Evolutionary conservation across 1,140 invertebrate genomes (phyloP).

Genomic region (Aethina tumida): DNA sequence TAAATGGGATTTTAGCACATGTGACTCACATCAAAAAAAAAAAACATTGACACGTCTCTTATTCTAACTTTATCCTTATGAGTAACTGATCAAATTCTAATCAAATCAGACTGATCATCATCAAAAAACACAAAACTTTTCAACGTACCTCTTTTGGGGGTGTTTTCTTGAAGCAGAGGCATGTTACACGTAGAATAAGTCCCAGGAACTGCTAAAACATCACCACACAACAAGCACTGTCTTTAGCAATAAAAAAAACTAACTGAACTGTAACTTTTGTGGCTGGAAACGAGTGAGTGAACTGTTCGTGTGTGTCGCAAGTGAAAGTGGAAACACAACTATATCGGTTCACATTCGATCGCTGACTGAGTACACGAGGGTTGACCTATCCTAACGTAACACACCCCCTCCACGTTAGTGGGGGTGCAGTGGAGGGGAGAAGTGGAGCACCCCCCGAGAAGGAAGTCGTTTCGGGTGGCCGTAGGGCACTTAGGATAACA

Average conservation of each 20-base stretch:
- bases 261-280: not conserved
- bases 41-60: not conserved
- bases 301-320: not conserved
- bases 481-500: too few relatives aligned
- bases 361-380: slow-evolving; percentile 24
- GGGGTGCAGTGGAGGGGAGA: slow-evolving; percentile 23
- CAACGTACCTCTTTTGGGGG: slow-evolving; percentile 27
- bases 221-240: slow-evolving; percentile 4
- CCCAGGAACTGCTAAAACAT: not conserved
- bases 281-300: not conserved
- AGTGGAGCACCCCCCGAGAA: slow-evolving; percentile 26
- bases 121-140: not conserved
- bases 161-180: slow-evolving; percentile 28
- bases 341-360: slow-evolving; percentile 17
- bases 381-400: slow-evolving; percentile 30
- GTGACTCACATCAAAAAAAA: not conserved
- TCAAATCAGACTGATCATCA: slow-evolving; percentile 4
- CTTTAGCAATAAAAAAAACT: slow-evolving; percentile 8
- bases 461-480: slow-evolving; percentile 8
- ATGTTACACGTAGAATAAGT: slow-evolving; percentile 11
- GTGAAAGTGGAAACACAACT: slow-evolving; percentile 4
- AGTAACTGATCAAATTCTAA: not conserved
- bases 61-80: slow-evolving; percentile 2
- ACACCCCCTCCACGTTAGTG: slow-evolving; percentile 17
- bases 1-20: slow-evolving; percentile 4